Base-by-base conservation (phyloP, 2,888 invertebrate species). In the Metacarcinus magister region DNA sequence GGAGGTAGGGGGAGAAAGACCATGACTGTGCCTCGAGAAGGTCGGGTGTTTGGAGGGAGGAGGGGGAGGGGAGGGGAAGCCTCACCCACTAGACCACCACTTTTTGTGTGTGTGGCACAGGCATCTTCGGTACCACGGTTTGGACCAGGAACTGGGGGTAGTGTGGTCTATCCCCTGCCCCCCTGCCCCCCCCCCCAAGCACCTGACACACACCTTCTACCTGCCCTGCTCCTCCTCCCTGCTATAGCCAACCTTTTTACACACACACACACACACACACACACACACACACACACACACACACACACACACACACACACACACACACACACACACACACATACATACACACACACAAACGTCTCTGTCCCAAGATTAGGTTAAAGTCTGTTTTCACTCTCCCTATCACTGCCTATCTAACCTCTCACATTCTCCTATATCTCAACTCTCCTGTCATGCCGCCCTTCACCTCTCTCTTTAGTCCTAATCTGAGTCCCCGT, bases 21-120 rank as follows among this genome's bases (percentile, higher is more conserved):
- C 82, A 82, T 82, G 82, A 82, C 82, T 67, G 67, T n/a, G 67
- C 5, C n/a, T 82, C 82, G 28, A 13, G 82, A 82, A 82, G 82
- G 82, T 82, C 82, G 32, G 82, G 82, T 10, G 32, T n/a, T n/a
- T 4, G 32, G 32, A 28, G 32, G 82, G 82, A 82, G 82, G 82
- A 82, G 32, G 82, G 32, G 82, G 82, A 82, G 82, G 82, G 19
- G 32, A 32, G 32, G 82, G 82, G 82, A 32, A 82, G 82, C 32
- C 28, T 28, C 82, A 82, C 82, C 32, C 82, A 32, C 82, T 82
- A 82, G 82, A n/a, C 82, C 82, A 82, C 28, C 32, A 32, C 19
- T 82, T 82, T 82, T 32, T 82, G 10, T 75, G 75, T 82, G 32
- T 32, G 32, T 82, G 82, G 23, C 32, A 32, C 82, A 13, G 32